A percentile compares a stretch with the other conserved stretches of the same genome.
Evolutionary conservation across 2,888 invertebrate species (phyloP).

Genomic region (Periphyllus acericola): DNA sequence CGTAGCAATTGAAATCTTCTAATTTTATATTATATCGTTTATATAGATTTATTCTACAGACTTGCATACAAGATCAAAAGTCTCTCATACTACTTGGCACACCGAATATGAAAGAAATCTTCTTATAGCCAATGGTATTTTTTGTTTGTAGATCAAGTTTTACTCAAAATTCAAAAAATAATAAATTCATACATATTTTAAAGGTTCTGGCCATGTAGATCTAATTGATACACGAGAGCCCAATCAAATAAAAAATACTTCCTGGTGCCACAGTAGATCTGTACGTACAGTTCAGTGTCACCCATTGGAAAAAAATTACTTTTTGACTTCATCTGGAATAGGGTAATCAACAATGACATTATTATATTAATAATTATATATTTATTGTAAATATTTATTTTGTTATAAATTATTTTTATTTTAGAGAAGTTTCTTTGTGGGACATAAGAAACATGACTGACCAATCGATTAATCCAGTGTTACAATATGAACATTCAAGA

Average conservation of each 20-base stretch:
- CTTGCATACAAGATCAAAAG: conserved; percentile 66
- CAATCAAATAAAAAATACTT: conserved; percentile 58
- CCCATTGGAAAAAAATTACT: conserved; percentile 67
- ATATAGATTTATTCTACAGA: conserved; percentile 64
- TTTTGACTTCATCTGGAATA: conserved; percentile 67
- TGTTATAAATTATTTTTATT: background rate
- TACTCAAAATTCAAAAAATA: background rate
- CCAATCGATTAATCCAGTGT: conserved; percentile 64
- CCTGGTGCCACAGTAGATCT: conserved; percentile 65
- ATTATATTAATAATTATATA: background rate
- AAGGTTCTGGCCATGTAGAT: conserved; percentile 66
- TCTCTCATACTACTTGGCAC: conserved; percentile 65
- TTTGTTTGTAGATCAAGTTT: background rate
- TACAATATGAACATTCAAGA: conserved; percentile 64
- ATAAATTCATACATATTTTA: background rate
- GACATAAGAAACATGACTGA: conserved; percentile 66
- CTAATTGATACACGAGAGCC: conserved; percentile 67
- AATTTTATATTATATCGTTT: background rate
- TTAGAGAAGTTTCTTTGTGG: conserved; percentile 66
- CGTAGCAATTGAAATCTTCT: background rate
- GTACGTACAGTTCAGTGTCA: conserved; percentile 67
- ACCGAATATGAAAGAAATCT: conserved; percentile 65
- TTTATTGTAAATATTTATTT: conserved; percentile 14
- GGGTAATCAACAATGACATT: conserved; percentile 65
- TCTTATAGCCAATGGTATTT: conserved; percentile 66